Evolutionary conservation across 2,888 invertebrate species (phyloP).

Genomic region (Spilarctia lutea): DNA sequence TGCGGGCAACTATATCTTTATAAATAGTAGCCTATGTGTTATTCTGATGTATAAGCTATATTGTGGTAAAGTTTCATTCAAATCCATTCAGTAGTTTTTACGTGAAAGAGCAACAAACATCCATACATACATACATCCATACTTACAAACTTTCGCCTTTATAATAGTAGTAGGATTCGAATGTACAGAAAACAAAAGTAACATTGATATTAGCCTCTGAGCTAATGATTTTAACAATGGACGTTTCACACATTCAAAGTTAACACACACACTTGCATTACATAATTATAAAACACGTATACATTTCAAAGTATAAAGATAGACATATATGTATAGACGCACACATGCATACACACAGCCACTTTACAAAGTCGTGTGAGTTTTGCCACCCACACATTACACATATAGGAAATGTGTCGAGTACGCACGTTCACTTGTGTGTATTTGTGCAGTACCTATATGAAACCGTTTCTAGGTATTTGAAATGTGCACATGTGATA

Average conservation of each 20-base stretch:
- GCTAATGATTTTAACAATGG: slow-evolving; percentile 24
- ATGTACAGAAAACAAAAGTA: slow-evolving; percentile 1
- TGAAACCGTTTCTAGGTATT: background rate
- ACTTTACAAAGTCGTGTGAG: background rate
- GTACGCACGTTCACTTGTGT: background rate
- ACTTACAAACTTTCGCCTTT: too few relatives aligned
- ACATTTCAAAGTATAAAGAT: background rate
- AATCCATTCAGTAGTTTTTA: too few relatives aligned
- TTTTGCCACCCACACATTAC: background rate
- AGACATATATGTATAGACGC: background rate
- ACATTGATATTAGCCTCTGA: slow-evolving; percentile 7
- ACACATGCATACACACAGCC: background rate
- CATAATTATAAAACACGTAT: background rate
- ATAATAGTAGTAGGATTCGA: too few relatives aligned
- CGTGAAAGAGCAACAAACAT: too few relatives aligned
- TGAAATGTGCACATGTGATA: background rate
- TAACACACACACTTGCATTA: slow-evolving; percentile 9
- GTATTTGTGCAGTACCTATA: background rate
- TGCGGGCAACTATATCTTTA: too few relatives aligned
- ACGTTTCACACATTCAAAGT: background rate
- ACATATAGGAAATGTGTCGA: background rate
- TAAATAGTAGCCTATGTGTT: too few relatives aligned
- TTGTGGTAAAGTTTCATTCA: too few relatives aligned
- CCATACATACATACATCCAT: too few relatives aligned
- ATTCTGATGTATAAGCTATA: too few relatives aligned